These are phyloP conservation scores for Brenthis hecate DNA, from an alignment of 2,888 invertebrate species.

Conservation along the genomic window DNA sequence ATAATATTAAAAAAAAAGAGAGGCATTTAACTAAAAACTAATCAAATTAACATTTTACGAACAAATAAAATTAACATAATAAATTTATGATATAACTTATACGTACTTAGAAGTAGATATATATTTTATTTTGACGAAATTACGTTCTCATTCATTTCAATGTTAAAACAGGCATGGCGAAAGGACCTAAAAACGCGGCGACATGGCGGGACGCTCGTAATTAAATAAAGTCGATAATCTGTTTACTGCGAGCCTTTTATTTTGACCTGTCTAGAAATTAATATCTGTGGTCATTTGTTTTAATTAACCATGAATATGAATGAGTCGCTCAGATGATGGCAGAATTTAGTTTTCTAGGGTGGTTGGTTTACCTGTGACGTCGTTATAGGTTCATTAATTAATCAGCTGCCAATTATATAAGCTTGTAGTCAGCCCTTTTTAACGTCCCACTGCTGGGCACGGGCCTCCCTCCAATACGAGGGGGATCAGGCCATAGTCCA, in stretches of 20 bases:
- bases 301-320: conserved; percentile 72
- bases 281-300: conserved; percentile 65
- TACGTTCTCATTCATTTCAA: neutral
- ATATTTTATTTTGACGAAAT: neutral
- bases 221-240: conserved; percentile 23
- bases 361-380: conserved; percentile 15
- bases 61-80: too few relatives aligned
- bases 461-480: too few relatives aligned
- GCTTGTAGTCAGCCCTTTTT: too few relatives aligned
- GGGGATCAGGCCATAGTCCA: too few relatives aligned
- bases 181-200: conserved; percentile 5
- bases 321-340: conserved; percentile 55
- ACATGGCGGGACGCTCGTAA: conserved; percentile 5
- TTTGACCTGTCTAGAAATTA: conserved; percentile 50
- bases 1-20: too few relatives aligned
- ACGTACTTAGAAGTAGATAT: too few relatives aligned
- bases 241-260: conserved; percentile 8
- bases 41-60: too few relatives aligned
- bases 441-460: too few relatives aligned
- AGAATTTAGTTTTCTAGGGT: conserved; percentile 25
- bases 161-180: neutral
- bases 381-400: conserved; percentile 22
- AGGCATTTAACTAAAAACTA: too few relatives aligned
- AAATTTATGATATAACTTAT: too few relatives aligned
- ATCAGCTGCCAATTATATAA: conserved; percentile 9